Evolutionary conservation across 2,888 invertebrate species (phyloP), one percentile per base, ranked within the genome.

Genomic region (Apodemia mormo): DNA sequence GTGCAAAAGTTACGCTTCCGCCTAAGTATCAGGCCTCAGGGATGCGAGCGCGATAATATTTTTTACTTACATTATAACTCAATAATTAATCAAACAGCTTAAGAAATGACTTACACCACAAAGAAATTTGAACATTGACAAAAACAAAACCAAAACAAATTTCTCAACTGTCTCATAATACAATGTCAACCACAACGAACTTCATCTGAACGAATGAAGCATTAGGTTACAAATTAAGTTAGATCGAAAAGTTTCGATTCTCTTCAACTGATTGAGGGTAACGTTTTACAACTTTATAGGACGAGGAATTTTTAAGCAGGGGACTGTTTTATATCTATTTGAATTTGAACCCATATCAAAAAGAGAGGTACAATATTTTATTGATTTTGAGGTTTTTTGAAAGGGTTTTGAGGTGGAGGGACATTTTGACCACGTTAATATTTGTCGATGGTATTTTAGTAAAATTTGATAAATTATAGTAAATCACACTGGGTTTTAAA

Each of bases 181-280:
- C 56, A 56, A 56, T 56, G 56, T 56, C 56, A 56, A 56, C 56
- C 56, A 29, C 56, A 56, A 56, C 22, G 56, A 56, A 56, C 56
- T 56, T 56, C 56, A n/a, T n/a, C n/a, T n/a, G n/a, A n/a, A n/a
- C n/a, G n/a, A n/a, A n/a, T 12, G 58, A 29, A 58, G 58, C 58
- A 30, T 58, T 29, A 30, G 29, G 29, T 58, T 58, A 29, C 58
- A 58, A 58, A 58, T 58, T 58, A 10, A 58, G 58, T 58, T 58
- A 58, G 29, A 58, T 58, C 29, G 29, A 58, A 58, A 58, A 58
- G 58, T 58, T 58, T 29, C 58, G 58, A 58, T 58, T 58, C 29
- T 29, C 58, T 58, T 8, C 58, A 2, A 29, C 58, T 58, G 58
- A 58, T 58, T 58, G 58, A 9, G 30, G 58, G 30, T 30, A 54